phyloP scores from a whole-genome alignment of 2,888 invertebrate genomes.

The Cephonodes hylas region DNA sequence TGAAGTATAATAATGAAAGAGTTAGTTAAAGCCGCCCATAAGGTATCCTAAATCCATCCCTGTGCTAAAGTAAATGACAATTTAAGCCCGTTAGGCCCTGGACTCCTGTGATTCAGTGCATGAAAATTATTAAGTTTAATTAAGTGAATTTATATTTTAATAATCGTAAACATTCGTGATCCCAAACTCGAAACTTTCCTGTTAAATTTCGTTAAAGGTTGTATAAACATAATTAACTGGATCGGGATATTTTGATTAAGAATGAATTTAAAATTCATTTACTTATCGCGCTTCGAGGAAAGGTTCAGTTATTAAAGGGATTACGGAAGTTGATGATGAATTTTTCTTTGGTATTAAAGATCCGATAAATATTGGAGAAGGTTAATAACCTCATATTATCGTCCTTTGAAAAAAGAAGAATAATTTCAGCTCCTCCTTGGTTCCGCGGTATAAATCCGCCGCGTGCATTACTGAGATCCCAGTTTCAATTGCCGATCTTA shows the following conservation, averaged over 20 bases:
- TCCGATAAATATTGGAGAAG: too few relatives aligned
- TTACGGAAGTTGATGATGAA: too few relatives aligned
- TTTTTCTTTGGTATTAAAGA: too few relatives aligned
- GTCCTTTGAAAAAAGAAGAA: too few relatives aligned
- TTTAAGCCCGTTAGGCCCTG: conserved; percentile 18
- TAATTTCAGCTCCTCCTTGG: too few relatives aligned
- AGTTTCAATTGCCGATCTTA: too few relatives aligned
- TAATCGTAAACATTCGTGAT: not conserved
- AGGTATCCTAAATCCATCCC: conserved; percentile 12
- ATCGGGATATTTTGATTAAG: not conserved
- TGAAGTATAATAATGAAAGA: too few relatives aligned
- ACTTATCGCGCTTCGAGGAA: too few relatives aligned
- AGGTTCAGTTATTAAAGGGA: too few relatives aligned
- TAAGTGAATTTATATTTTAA: not conserved
- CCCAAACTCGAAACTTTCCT: not conserved
- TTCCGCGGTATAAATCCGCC: too few relatives aligned
- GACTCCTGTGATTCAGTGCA: conserved; percentile 21
- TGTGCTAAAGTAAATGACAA: conserved; percentile 21
- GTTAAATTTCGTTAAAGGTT: not conserved
- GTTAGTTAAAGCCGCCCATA: not conserved
- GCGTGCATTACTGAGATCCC: too few relatives aligned
- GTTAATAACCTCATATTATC: too few relatives aligned
- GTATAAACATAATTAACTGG: not conserved
- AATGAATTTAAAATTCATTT: not conserved
- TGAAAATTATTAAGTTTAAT: conserved; percentile 18